These are phyloP conservation scores for Drosophila chauvacae DNA, from an alignment of 1,140 invertebrate genomes.

Conservation along the genomic window DNA sequence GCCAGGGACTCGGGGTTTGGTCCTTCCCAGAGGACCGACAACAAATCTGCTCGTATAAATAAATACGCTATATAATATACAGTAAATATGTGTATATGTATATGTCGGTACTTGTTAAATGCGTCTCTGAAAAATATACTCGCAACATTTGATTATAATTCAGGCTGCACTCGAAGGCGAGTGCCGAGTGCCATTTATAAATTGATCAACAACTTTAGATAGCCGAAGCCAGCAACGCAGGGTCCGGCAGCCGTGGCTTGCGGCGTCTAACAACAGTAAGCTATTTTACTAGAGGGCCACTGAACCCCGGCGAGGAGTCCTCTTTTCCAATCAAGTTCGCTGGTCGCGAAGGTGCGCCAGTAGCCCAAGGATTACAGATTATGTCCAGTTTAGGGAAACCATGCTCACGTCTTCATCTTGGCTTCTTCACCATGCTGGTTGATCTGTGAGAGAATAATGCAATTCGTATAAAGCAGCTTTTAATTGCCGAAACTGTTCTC, in stretches of 20 bases:
- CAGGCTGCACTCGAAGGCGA: slow-evolving; percentile 34
- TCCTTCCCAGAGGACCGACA: slow-evolving; percentile 45
- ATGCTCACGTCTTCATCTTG: slow-evolving; percentile 62
- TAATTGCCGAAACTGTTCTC: background rate
- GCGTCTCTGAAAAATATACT: slow-evolving; percentile 78
- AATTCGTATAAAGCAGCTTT: background rate
- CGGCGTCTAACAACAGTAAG: slow-evolving; percentile 49
- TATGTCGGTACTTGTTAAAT: slow-evolving; percentile 74
- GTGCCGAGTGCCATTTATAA: slow-evolving; percentile 31
- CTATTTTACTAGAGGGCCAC: slow-evolving; percentile 14
- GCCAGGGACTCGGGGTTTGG: background rate
- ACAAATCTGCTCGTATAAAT: slow-evolving; percentile 63
- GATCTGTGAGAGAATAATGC: slow-evolving; percentile 43
- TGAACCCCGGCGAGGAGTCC: slow-evolving; percentile 6
- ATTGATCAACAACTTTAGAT: slow-evolving; percentile 59
- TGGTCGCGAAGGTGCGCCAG: slow-evolving; percentile 35
- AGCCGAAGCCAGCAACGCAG: slow-evolving; percentile 39
- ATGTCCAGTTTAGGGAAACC: slow-evolving; percentile 1
- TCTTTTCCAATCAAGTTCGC: slow-evolving; percentile 17
- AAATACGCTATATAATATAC: slow-evolving; percentile 54
- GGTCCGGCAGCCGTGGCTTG: slow-evolving; percentile 11
- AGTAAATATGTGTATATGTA: slow-evolving; percentile 58
- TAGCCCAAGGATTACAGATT: slow-evolving; percentile 7
- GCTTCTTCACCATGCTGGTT: slow-evolving; percentile 72
- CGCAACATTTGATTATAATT: slow-evolving; percentile 60